Conservation (phyloP, 1,140 invertebrate species). For the Euura lappo region DNA sequence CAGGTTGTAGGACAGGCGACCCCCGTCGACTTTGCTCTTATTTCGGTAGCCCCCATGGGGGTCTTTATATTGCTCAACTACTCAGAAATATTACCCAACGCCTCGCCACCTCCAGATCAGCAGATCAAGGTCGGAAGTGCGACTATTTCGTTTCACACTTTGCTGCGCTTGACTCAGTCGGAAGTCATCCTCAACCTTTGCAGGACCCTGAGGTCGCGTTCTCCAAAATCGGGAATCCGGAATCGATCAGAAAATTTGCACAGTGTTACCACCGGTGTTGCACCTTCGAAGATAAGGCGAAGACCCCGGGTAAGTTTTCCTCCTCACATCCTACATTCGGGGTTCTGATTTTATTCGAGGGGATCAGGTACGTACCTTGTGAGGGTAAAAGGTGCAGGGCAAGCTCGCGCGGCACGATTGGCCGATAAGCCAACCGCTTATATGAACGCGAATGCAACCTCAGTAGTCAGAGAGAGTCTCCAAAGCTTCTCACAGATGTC, state of each 20-base stretch:
- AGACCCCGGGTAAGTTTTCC: neutral
- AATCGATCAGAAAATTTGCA: no score
- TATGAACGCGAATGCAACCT: slow-evolving; percentile 20
- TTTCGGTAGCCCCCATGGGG: slow-evolving; percentile 29
- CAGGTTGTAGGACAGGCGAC: slow-evolving; percentile 39
- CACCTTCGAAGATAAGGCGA: neutral
- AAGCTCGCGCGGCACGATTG: slow-evolving; percentile 31
- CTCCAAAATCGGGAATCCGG: no score
- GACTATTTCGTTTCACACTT: neutral
- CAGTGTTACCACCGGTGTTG: no score
- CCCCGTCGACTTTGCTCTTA: slow-evolving; percentile 43
- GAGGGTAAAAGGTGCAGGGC: neutral
- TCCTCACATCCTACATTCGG: neutral
- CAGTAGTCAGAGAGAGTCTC: slow-evolving; percentile 37
- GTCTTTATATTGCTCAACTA: slow-evolving; percentile 32
- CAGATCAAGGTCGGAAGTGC: neutral
- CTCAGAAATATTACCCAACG: slow-evolving; percentile 36
- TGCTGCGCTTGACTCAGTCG: neutral
- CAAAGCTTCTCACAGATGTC: slow-evolving; percentile 56
- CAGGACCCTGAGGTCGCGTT: no score
- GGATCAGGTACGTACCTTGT: neutral
- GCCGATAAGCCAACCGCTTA: slow-evolving; percentile 49
- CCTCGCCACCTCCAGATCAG: neutral
- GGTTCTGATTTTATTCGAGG: neutral
- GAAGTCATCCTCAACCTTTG: neutral